phyloP scores from a whole-genome alignment of 2,113 vertebrate genomes.

The Prunella fulvescens region DNA sequence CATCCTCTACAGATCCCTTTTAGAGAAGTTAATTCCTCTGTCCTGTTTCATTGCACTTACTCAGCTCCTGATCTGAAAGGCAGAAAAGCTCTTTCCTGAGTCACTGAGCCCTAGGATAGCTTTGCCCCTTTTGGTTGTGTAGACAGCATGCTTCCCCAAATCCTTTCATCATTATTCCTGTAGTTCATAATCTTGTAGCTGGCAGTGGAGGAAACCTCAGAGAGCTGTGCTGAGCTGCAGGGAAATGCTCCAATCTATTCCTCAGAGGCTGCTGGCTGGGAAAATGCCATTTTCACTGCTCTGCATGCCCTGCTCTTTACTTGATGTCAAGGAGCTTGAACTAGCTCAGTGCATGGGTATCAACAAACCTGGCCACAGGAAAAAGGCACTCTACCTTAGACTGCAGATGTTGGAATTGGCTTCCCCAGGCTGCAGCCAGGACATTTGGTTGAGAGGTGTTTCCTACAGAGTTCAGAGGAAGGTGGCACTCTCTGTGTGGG shows the following conservation, averaged over 20 bases:
- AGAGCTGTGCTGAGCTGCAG: background rate
- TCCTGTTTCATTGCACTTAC: background rate
- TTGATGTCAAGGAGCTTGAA: background rate
- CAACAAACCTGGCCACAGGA: background rate
- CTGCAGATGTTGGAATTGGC: background rate
- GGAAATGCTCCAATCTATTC: background rate
- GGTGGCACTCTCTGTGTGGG: background rate
- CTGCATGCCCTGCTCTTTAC: background rate
- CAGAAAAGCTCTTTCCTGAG: background rate
- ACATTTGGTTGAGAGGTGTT: background rate
- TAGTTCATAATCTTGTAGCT: background rate
- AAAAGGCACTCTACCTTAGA: background rate
- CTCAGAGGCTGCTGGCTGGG: background rate
- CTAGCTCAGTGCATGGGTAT: background rate
- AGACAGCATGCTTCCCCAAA: background rate
- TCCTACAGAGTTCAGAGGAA: background rate
- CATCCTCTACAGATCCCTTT: background rate
- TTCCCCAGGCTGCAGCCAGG: background rate
- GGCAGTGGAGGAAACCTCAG: background rate
- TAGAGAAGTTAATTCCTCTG: background rate
- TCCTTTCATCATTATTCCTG: background rate
- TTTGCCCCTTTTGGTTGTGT: background rate
- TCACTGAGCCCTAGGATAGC: background rate
- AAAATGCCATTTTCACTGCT: background rate
- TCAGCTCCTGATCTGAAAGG: background rate